Evolutionary conservation across 2,888 invertebrate species (phyloP), one percentile per base, ranked within the genome.

Genomic region (Eilema caniola): DNA sequence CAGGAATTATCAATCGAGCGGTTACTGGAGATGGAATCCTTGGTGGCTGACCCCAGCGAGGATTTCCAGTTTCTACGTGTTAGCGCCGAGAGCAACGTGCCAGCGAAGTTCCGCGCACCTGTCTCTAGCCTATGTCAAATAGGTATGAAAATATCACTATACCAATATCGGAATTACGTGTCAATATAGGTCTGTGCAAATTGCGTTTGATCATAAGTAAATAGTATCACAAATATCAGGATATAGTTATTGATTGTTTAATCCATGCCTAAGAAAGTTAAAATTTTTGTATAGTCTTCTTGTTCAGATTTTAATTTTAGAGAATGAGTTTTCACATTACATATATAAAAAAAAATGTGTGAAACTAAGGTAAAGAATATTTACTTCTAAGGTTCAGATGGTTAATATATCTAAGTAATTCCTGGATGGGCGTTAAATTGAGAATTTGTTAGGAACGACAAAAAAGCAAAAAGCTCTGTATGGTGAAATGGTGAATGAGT

Each of bases 1-100:
- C 95, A 97, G 83, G 99, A 99, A 93, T 97, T 99, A 96, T 98
- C 99, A 4, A 97, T 99, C 81, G 99, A 99, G 88, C 96, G 98
- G 85, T 97, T 99, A 81, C 94, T 99, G 82, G 99, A 99, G 89
- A 99, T 99, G 72, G 99, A 99, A 85, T 93, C 95, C 12, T 83
- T 94, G 73, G 95, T 95, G 68, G 92, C 93, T 23, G 95, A 95
- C 73, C 90, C 93, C 37, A 91, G 86, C 74, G 95, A 95, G 81
- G 95, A 95, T 88, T 93, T 93, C 85, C 95, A 93, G 85, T 95
- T 95, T 84, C 93, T 96, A 56, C 93, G 96, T 56, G 96, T 96
- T 24, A 96, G 96, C 0, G 88, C 95, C 25, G 96, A 96, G 78
- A 96, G 96, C 74, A 94, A 93, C 82, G 96, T 96, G 77, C 96